Evolutionary conservation across 2,113 vertebrate species (phyloP).

Genomic region (Ariopsis seemanni): DNA sequence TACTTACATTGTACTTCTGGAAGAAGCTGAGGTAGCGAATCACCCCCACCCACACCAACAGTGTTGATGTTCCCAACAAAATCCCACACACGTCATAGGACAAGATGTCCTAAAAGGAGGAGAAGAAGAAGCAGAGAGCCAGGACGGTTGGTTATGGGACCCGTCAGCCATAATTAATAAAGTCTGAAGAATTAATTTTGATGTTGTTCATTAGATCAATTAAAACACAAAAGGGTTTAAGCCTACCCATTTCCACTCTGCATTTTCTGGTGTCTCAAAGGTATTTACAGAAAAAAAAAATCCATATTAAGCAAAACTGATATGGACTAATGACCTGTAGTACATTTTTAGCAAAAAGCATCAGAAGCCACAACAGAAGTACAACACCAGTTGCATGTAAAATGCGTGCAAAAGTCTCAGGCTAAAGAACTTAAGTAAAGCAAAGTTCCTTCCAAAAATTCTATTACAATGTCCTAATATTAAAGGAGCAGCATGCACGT

Average conservation of each 20-base stretch:
- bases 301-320: neutral
- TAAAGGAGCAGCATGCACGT: neutral
- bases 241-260: neutral
- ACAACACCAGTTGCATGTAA: neutral
- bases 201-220: neutral
- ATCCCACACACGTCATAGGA: slow-evolving; percentile 91
- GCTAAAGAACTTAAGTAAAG: neutral
- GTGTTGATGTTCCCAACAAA: slow-evolving; percentile 88
- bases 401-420: neutral
- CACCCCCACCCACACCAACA: slow-evolving; percentile 94
- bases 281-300: neutral
- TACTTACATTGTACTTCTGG: slow-evolving; percentile 93
- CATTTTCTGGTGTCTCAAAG: neutral
- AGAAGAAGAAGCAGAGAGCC: too few species aligned
- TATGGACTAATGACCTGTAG: neutral
- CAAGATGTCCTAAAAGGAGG: slow-evolving; percentile 78
- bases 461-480: neutral
- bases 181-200: too few species aligned
- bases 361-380: neutral
- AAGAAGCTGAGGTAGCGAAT: slow-evolving; percentile 96
- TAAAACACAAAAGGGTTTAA: neutral
- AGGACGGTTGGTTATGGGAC: too few species aligned
- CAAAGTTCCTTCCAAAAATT: neutral
- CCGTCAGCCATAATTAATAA: too few species aligned
- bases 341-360: neutral